Evolutionary conservation across 2,888 invertebrate species (phyloP), one percentile per base, ranked within the genome.

Genomic region (Sipha maydis): DNA sequence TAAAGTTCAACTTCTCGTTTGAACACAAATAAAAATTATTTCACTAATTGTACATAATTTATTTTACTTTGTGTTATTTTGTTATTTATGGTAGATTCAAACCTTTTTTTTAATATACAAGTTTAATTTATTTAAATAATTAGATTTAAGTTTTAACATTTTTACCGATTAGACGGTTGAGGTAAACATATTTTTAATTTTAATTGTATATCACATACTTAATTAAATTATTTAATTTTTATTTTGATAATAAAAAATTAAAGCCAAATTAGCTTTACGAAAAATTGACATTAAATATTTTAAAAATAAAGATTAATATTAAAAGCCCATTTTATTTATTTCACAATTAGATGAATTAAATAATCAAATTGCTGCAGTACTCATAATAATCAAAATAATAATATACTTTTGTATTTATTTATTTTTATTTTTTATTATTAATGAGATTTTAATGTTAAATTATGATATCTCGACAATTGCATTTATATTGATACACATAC

Each of bases 61-160:
- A 84, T 89, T 89, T 90, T 90, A 89, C 89, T 90, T 78, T 89
- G 19, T n/a, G n/a, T n/a, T n/a, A n/a, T n/a, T n/a, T n/a, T 54
- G 41, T 41, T 31, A 54, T 78, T 54, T 11, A 54, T 31, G 14
- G 28, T 69, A 8, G 25, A 69, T 71, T n/a, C n/a, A 67, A 11
- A n/a, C 1, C 8, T n/a, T 48, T n/a, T 67, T 67, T 67, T 71
- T 28, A n/a, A n/a, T 2, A 1, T 71, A 31, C 28, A 25, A 3
- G 1, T 69, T 71, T 28, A 71, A 31, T 69, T 28, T n/a, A 17
- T 71, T 71, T 17, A 71, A 71, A 71, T 31, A 31, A 17, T 28
- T 71, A 71, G 11, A 31, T 71, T 71, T 31, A 31, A 28, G 17
- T 28, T 69, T 8, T 7, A 67, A 69, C 28, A 69, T 69, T 69